Percentiles rank a stretch among this genome's conserved stretches.
Evolutionary conservation across 2,888 invertebrate species (phyloP).

Genomic region (Hypsopygia costalis): DNA sequence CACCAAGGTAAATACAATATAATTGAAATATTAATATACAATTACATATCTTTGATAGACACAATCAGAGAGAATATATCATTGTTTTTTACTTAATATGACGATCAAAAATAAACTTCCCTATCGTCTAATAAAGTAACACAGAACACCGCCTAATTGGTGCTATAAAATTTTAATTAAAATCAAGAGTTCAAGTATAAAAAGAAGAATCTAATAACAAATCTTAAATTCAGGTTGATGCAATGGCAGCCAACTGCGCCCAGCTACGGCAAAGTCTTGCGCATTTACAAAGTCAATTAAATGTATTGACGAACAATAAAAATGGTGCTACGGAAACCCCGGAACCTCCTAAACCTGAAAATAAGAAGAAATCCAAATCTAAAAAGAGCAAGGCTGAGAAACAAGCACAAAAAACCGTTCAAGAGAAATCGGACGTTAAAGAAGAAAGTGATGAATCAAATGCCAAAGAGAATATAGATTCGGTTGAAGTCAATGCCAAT

Average conservation of each 20-base stretch:
- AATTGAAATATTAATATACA: no score
- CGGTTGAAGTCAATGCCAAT: slow-evolving; percentile 20
- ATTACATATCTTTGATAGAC: no score
- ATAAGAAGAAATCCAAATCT: slow-evolving; percentile 61
- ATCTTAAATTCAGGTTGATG: slow-evolving; percentile 65
- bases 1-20: slow-evolving; percentile 43
- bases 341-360: slow-evolving; percentile 57
- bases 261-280: slow-evolving; percentile 81
- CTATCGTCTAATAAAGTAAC: no score
- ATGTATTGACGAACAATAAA: slow-evolving; percentile 59
- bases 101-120: no score
- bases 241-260: slow-evolving; percentile 81
- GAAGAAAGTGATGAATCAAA: slow-evolving; percentile 27
- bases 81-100: no score
- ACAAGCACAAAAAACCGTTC: slow-evolving; percentile 31
- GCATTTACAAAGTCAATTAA: slow-evolving; percentile 79
- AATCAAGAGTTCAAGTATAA: no score
- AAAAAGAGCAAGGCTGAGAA: slow-evolving; percentile 57
- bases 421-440: slow-evolving; percentile 30
- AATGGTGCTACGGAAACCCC: slow-evolving; percentile 29
- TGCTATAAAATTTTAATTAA: no score
- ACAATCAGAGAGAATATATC: no score
- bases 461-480: slow-evolving; percentile 19
- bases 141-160: no score
- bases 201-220: no score